phyloP scores from a whole-genome alignment of 2,113 vertebrate species.

The Paedocypris sp. region DNA sequence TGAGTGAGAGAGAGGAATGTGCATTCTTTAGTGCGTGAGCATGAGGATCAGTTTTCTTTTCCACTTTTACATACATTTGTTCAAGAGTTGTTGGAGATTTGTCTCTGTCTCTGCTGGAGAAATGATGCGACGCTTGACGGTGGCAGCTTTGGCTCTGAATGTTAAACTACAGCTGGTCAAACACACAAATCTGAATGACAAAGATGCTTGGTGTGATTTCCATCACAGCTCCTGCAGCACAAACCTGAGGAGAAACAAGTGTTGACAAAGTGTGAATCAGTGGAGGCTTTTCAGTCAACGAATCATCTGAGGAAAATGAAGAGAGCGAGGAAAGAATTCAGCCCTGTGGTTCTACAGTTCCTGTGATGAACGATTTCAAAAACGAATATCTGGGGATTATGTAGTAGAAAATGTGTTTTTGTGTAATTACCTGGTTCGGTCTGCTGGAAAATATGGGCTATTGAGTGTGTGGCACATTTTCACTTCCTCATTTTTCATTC shows the following conservation, averaged over 20 bases:
- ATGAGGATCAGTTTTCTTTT: conserved; percentile 18
- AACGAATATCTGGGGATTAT: no score
- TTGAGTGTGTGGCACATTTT: no score
- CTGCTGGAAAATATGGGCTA: no score
- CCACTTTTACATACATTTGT: conserved; percentile 25
- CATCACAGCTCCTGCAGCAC: not conserved
- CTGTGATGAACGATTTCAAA: no score
- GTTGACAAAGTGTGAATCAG: not conserved
- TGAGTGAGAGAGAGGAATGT: conserved; percentile 16
- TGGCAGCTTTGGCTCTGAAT: not conserved
- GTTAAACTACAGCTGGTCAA: not conserved
- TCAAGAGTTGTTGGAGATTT: conserved; percentile 20
- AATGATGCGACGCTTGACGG: conserved; percentile 14
- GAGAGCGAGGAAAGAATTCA: no score
- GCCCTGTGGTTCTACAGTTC: no score
- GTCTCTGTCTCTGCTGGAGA: conserved; percentile 12
- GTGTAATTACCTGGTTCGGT: no score
- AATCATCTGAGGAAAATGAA: no score
- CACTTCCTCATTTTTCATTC: no score
- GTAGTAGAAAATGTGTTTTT: no score
- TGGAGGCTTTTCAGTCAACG: not conserved
- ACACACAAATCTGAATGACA: not conserved
- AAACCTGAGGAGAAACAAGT: not conserved
- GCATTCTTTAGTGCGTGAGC: conserved; percentile 20
- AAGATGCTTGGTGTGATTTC: conserved; percentile 9